Conservation (phyloP, 35 echinoderm and acorn worm species). For the Antedon bifida region DNA sequence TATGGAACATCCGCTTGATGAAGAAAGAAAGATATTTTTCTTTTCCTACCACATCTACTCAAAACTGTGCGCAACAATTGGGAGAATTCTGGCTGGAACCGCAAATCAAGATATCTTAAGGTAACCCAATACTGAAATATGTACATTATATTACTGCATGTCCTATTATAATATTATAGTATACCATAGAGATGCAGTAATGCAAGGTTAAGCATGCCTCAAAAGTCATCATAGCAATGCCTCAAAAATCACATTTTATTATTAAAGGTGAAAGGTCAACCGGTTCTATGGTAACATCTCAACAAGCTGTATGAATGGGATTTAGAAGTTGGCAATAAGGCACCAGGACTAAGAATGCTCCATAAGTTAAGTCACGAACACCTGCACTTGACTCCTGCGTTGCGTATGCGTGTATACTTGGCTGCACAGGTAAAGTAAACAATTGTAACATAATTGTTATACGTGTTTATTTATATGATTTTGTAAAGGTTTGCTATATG, state of each 20-base stretch:
- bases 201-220: no score
- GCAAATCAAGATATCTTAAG: conserved; percentile 28
- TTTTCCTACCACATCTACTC: conserved; percentile 52
- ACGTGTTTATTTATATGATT: background rate
- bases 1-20: background rate
- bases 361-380: conserved; percentile 28
- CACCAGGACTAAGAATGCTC: conserved; percentile 10
- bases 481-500: no score
- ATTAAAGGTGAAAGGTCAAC: conserved; percentile 13
- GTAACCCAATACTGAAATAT: conserved; percentile 20
- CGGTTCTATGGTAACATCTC: conserved; percentile 17
- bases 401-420: conserved; percentile 41
- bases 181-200: background rate
- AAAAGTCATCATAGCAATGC: no score
- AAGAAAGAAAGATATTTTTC: conserved; percentile 31
- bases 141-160: background rate
- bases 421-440: conserved; percentile 35
- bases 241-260: no score
- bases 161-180: background rate
- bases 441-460: no score
- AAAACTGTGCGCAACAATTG: conserved; percentile 55
- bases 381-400: conserved; percentile 30
- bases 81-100: conserved; percentile 48
- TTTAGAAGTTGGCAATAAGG: conserved; percentile 2
- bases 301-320: conserved; percentile 18